Evolutionary conservation across 2,797 vertebrate species (phyloP).

Genomic region (Phoxinus dragarum): DNA sequence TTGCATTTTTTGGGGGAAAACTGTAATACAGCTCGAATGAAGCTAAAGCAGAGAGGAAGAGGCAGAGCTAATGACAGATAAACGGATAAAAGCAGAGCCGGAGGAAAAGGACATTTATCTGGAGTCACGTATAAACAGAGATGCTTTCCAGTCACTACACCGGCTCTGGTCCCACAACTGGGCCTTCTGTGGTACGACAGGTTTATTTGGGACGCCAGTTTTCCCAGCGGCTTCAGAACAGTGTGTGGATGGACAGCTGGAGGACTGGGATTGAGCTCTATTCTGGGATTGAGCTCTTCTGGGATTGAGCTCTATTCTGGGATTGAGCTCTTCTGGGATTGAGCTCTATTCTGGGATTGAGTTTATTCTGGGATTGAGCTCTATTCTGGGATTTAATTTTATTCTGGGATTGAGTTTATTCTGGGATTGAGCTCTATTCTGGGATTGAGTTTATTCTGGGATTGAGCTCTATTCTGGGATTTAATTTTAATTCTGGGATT

Average conservation of each 20-base stretch:
- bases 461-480: too few relatives aligned
- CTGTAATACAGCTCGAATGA: not conserved
- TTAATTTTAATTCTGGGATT: too few relatives aligned
- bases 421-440: too few relatives aligned
- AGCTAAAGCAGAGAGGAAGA: constrained; percentile 34
- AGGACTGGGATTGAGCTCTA: not conserved
- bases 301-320: too few relatives aligned
- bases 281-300: not conserved
- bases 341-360: not conserved
- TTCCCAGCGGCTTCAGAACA: not conserved
- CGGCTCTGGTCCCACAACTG: not conserved
- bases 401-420: too few relatives aligned
- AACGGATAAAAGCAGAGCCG: constrained; percentile 11
- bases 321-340: too few relatives aligned
- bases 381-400: too few relatives aligned
- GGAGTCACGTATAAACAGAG: not conserved
- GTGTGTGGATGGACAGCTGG: not conserved
- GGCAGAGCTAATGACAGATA: constrained; percentile 30
- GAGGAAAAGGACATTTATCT: constrained; percentile 18
- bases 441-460: too few relatives aligned
- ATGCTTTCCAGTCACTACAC: not conserved
- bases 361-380: too few relatives aligned
- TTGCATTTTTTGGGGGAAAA: constrained; percentile 16
- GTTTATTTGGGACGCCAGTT: not conserved
- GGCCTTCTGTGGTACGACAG: not conserved